Conservation (phyloP, 2,888 invertebrate genomes). For the Troglohyphantes excavatus region DNA sequence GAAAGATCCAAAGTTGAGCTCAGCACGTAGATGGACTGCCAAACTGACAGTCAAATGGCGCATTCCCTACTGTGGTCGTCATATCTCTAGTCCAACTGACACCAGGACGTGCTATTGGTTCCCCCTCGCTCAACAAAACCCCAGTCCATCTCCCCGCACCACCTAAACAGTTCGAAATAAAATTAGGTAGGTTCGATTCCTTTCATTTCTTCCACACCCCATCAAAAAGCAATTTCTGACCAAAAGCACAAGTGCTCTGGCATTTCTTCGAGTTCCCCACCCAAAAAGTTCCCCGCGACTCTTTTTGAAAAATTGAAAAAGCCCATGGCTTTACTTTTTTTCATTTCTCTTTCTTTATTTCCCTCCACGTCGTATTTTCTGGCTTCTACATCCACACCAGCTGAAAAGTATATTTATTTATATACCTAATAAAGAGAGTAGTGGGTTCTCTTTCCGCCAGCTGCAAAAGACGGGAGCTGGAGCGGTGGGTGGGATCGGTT, state of each 20-base stretch:
- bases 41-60: not conserved
- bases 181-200: conserved; percentile 44
- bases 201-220: conserved; percentile 67
- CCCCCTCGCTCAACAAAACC: not conserved
- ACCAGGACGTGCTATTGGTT: conserved; percentile 24
- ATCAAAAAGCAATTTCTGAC: conserved; percentile 73
- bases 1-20: too few species aligned
- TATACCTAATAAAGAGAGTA: conserved; percentile 4
- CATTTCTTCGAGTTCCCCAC: conserved; percentile 65
- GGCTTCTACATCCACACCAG: not conserved
- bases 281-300: conserved; percentile 25
- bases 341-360: conserved; percentile 29
- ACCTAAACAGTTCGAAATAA: conserved; percentile 19
- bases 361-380: conserved; percentile 15
- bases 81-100: conserved; percentile 36
- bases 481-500: not conserved
- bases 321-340: conserved; percentile 25
- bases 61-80: not conserved
- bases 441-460: not conserved
- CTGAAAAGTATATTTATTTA: conserved; percentile 25
- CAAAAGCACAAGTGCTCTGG: conserved; percentile 67
- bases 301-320: conserved; percentile 59
- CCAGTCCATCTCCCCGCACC: conserved; percentile 10
- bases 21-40: not conserved
- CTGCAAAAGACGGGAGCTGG: conserved; percentile 2